phyloP scores from a whole-genome alignment of 2,797 vertebrate species.

The Limosa lapponica region DNA sequence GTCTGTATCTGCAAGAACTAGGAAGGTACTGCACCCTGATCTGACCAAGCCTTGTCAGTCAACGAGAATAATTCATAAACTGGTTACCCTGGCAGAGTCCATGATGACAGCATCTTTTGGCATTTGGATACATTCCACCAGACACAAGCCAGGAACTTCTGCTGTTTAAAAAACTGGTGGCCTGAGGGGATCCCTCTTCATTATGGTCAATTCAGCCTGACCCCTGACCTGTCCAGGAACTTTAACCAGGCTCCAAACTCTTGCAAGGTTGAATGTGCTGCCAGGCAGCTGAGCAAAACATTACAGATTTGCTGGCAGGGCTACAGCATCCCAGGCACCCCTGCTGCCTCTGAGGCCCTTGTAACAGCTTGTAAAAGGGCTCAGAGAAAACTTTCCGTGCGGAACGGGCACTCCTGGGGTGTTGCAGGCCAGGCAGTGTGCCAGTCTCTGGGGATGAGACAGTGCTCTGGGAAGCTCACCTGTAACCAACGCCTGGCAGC shows the following conservation, averaged over 20 bases:
- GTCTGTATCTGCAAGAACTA: not conserved
- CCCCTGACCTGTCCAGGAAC: constrained; percentile 7
- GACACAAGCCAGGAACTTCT: not conserved
- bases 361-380: constrained; percentile 14
- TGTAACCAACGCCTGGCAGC: not conserved
- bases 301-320: constrained; percentile 12
- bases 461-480: constrained; percentile 23
- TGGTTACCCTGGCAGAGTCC: not conserved
- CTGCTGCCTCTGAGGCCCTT: not conserved
- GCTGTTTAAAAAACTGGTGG: not conserved
- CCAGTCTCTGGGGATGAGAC: constrained; percentile 3
- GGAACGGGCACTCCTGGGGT: not conserved
- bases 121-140: not conserved
- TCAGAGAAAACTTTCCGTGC: not conserved
- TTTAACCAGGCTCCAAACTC: constrained; percentile 26
- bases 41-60: not conserved
- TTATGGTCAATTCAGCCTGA: constrained; percentile 8
- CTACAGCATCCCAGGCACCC: not conserved
- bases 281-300: constrained; percentile 32
- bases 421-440: not conserved
- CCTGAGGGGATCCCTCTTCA: not conserved
- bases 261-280: not conserved
- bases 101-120: not conserved
- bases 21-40: not conserved
- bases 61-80: not conserved